These are phyloP conservation scores for Percopsis transmontana DNA, from an alignment of 2,113 vertebrate genomes.

Conservation along the genomic window DNA sequence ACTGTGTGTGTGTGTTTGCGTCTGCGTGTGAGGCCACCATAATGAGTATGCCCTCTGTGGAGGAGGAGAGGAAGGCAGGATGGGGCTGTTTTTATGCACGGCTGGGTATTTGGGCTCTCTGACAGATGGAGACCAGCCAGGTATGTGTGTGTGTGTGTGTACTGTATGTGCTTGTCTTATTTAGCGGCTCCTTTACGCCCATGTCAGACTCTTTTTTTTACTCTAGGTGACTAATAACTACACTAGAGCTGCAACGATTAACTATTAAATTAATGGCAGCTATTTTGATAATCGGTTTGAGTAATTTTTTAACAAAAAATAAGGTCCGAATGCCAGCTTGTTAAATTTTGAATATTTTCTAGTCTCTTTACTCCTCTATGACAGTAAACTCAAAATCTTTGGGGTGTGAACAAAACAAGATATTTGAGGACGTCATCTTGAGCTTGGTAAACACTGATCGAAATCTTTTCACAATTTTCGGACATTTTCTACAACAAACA, in stretches of 20 bases:
- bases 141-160: constrained; percentile 21
- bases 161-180: constrained; percentile 25
- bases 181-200: constrained; percentile 10
- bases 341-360: too few species aligned
- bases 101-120: constrained; percentile 46
- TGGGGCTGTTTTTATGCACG: constrained; percentile 28
- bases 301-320: too few species aligned
- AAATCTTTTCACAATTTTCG: too few species aligned
- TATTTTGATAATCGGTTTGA: too few species aligned
- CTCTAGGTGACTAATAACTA: background rate
- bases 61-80: constrained; percentile 42
- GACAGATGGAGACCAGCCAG: constrained; percentile 55
- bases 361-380: too few species aligned
- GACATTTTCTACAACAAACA: too few species aligned
- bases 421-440: too few species aligned
- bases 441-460: too few species aligned
- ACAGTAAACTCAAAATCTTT: too few species aligned
- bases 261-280: too few species aligned
- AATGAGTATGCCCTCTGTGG: constrained; percentile 37
- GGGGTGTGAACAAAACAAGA: too few species aligned
- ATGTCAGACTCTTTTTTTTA: constrained; percentile 42
- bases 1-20: background rate
- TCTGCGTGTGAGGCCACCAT: constrained; percentile 14
- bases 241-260: background rate
- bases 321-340: too few species aligned